A percentile compares a stretch with the other conserved stretches of the same genome.
Conservation (phyloP, 2,797 vertebrate genomes). For the Enteromius afrohamiltoni region DNA sequence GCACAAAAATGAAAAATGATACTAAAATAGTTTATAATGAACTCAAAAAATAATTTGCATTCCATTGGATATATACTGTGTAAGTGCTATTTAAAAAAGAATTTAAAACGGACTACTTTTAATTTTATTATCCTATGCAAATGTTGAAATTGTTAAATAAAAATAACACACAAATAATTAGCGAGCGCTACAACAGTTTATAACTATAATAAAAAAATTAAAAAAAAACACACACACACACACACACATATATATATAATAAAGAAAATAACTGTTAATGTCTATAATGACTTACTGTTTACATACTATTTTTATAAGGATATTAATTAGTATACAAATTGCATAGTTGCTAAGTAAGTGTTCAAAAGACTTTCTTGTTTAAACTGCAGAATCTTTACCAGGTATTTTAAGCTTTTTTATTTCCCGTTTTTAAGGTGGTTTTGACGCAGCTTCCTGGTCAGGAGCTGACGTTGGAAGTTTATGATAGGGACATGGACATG, state of each 20-base stretch:
- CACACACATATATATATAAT: too few relatives aligned
- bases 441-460: conserved; percentile 88
- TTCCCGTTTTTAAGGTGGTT: conserved; percentile 75
- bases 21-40: background rate
- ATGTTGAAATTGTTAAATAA: too few relatives aligned
- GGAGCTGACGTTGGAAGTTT: conserved; percentile 84
- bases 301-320: background rate
- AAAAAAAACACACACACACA: too few relatives aligned
- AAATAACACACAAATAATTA: too few relatives aligned
- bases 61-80: background rate
- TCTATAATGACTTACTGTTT: background rate
- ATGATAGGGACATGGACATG: conserved; percentile 91
- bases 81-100: background rate
- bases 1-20: background rate
- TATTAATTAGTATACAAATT: background rate
- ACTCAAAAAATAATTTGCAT: background rate
- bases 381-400: background rate
- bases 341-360: background rate
- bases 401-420: background rate
- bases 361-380: background rate
- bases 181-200: too few relatives aligned
- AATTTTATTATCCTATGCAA: background rate
- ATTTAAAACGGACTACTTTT: too few relatives aligned
- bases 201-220: too few relatives aligned
- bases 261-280: background rate